phyloP scores from a whole-genome alignment of 2,113 vertebrate genomes.

The Pogonocichla stellata region DNA sequence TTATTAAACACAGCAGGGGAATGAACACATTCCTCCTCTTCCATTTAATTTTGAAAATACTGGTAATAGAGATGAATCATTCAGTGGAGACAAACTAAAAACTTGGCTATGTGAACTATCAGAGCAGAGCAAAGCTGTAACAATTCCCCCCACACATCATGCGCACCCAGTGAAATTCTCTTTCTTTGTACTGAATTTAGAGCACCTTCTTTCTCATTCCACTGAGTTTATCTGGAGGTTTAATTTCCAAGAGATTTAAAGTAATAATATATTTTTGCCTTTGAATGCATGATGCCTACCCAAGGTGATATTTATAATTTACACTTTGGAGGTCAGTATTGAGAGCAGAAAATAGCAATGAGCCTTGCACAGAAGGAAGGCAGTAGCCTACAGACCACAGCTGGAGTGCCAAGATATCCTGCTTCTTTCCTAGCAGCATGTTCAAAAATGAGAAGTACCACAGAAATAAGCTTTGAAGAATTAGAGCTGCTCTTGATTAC shows the following conservation, averaged over 20 bases:
- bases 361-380: not conserved
- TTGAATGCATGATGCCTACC: not conserved
- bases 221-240: not conserved
- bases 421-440: not conserved
- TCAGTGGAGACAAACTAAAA: conserved; percentile 3
- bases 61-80: conserved; percentile 44
- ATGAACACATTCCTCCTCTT: conserved; percentile 41
- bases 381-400: not conserved
- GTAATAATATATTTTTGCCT: not conserved
- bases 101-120: not conserved
- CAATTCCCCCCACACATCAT: not conserved
- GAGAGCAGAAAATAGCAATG: not conserved
- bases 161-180: not conserved
- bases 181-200: not conserved
- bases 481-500: conserved; percentile 20
- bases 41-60: conserved; percentile 57
- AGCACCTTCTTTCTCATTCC: not conserved
- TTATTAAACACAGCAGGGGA: conserved; percentile 37
- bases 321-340: not conserved
- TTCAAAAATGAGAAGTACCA: not conserved
- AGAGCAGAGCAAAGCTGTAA: conserved; percentile 7
- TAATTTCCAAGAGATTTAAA: not conserved
- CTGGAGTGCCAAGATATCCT: not conserved
- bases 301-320: not conserved
- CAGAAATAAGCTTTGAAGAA: conserved; percentile 27